Base-by-base conservation (phyloP, 2,797 vertebrate genomes). In the Etheostoma nigrum region DNA sequence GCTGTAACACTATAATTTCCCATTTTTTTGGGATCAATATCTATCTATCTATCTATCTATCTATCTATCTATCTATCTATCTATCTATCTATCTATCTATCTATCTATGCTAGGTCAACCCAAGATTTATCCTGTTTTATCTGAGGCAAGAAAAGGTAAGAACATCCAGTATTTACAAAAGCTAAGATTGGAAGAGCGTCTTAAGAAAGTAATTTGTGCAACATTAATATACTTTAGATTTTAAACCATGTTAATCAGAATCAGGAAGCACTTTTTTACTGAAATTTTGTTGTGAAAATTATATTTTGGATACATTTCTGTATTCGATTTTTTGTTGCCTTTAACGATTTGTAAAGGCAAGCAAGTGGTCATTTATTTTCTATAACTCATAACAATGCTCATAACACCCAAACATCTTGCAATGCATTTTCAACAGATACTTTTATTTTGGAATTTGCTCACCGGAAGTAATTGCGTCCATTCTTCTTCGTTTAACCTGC, bases 401-500 rank as follows among this genome's bases (percentile, higher is more conserved):
- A 2, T 3, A 25, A 48, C 19, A 6, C 15, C 21, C 18, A 4
- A 9, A 45, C 23, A 27, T 2, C 12, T 6, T 19, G 4, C 11
- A 52, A 9, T 10, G 16, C 2, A 4, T 19, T 45, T 4, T 6
- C 6, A 30, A 16, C 18, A 0, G 0, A 1, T 0, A 1, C 0
- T 8, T 44, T 91, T 88, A 90, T 84, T 90, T 70, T 87, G 82
- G 82, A 90, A 49, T 7, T 0, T 1, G 0, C 0, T 0, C 0
- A 59, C 2, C 54, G 86, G 86, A 89, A 80, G 45, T 51, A 3
- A 3, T 1, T 8, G 4, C 2, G 18, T 19, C 45, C 4, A 7
- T 77, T 63, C 74, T 51, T 44, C 12, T 49, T 25, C 25, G 33
- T 18, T 18, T 5, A 47, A 52, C 23, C 42, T 23, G 18, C 52